Base-by-base conservation (phyloP, 2,888 invertebrate species). In the Cinara cedri region DNA sequence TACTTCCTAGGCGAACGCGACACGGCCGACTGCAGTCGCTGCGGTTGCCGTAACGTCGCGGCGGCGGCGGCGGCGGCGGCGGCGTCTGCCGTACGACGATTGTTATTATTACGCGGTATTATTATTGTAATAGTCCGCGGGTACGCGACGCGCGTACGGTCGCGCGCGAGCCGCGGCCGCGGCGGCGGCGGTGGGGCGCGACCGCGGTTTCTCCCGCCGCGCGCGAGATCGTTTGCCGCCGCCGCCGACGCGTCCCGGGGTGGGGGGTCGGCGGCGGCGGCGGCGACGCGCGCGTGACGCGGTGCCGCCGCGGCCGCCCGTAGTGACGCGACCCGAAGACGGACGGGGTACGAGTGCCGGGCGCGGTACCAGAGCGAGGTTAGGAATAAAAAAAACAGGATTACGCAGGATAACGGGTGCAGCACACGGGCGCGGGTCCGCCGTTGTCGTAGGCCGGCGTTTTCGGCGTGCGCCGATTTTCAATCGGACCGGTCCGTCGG, bases 1-100 rank as follows among this genome's bases (percentile, higher is more conserved):
- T 55, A 71, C 55, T 57, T 57, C n/a, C 16, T 24, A n/a, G 44
- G 46, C 72, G 55, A 46, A 72, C 24, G 72, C 72, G 72, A 72
- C 57, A 42, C 46, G 60, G 60, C n/a, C 60, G 72, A 72, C 72
- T 62, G 62, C 72, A 14, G 60, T 26, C 44, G 4, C 57, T 21
- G 34, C n/a, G 19, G 42, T 19, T 19, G 71, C 34, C 70, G 55
- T 4, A 6, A 11, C 26, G 49, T 26, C 49, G 72, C 46, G 24
- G 57, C 34, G 34, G 34, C 34, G 34, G 34, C 34, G 34, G 34
- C 6, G 34, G 34, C 34, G 34, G 34, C 34, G 34, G 34, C 34
- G 34, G 34, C 34, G 34, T 34, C 34, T 34, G 34, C 34, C 6
- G 34, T 60, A 57, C 60, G 21, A 24, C 24, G 21, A 24, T 24